phyloP scores from a whole-genome alignment of 2,113 vertebrate species.

The Struthio camelus region DNA sequence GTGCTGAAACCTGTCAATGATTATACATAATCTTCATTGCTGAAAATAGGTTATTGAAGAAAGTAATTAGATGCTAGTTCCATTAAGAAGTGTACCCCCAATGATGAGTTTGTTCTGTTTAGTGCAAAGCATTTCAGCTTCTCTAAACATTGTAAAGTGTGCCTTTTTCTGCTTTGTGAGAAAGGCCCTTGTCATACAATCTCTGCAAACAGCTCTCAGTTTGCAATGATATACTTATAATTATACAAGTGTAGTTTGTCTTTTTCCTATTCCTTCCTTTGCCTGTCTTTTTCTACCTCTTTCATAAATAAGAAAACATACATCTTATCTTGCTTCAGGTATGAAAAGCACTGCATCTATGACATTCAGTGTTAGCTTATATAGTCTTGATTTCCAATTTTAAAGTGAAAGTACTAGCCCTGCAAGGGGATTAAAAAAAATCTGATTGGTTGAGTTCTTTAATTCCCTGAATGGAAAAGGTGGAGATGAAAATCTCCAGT shows the following conservation, averaged over 20 bases:
- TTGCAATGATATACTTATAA: background rate
- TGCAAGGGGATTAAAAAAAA: background rate
- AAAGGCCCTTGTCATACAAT: background rate
- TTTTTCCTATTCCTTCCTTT: background rate
- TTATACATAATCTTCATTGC: background rate
- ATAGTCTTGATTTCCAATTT: background rate
- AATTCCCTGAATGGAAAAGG: background rate
- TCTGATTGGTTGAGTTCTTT: background rate
- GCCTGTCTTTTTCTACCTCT: background rate
- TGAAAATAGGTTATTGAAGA: background rate
- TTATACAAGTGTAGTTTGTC: background rate
- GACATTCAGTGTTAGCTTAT: background rate
- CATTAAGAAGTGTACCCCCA: background rate
- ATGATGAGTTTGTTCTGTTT: background rate
- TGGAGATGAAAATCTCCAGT: background rate
- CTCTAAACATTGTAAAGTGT: background rate
- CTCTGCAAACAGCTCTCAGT: background rate
- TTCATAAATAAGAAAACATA: constrained; percentile 12
- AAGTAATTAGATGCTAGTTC: background rate
- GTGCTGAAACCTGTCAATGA: background rate
- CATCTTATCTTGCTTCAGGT: background rate
- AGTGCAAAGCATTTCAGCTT: background rate
- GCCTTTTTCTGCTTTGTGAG: background rate
- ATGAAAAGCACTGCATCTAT: background rate
- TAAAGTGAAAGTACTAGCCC: background rate